A percentile compares a stretch with the other conserved stretches of the same genome.
Evolutionary conservation across 2,888 invertebrate genomes (phyloP).

Genomic region (Chrysodeixis includens): DNA sequence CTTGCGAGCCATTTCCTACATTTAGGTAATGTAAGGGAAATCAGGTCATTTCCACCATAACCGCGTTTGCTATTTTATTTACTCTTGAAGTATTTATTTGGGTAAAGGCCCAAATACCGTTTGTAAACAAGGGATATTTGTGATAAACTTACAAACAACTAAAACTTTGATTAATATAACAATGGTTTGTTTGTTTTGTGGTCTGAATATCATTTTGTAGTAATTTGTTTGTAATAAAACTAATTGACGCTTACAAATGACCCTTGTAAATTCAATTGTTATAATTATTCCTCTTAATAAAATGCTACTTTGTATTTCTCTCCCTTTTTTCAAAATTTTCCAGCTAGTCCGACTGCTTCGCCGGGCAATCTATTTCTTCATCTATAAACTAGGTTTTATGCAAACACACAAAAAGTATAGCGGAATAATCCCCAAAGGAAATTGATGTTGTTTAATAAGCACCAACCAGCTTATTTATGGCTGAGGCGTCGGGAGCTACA

Average conservation of each 20-base stretch:
- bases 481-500: slow-evolving; percentile 21
- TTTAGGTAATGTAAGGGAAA: slow-evolving; percentile 27
- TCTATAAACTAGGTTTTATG: slow-evolving; percentile 36
- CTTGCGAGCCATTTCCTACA: slow-evolving; percentile 13
- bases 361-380: slow-evolving; percentile 17
- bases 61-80: slow-evolving; percentile 12
- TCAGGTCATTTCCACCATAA: slow-evolving; percentile 28
- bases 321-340: no score
- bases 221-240: not conserved
- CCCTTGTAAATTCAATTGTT: no score
- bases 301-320: no score
- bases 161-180: not conserved
- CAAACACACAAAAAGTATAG: slow-evolving; percentile 45
- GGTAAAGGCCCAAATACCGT: slow-evolving; percentile 1
- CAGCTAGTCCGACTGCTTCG: no score
- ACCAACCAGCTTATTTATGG: slow-evolving; percentile 45
- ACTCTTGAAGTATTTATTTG: not conserved
- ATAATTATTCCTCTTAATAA: no score
- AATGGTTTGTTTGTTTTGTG: not conserved
- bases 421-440: slow-evolving; percentile 50
- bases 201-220: not conserved
- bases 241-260: no score
- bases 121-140: not conserved
- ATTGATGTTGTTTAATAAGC: slow-evolving; percentile 55
- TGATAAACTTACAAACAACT: not conserved